Evolutionary conservation across 2,797 vertebrate genomes (phyloP), one percentile per base, ranked within the genome.

Genomic region (Nannoperca obscura): DNA sequence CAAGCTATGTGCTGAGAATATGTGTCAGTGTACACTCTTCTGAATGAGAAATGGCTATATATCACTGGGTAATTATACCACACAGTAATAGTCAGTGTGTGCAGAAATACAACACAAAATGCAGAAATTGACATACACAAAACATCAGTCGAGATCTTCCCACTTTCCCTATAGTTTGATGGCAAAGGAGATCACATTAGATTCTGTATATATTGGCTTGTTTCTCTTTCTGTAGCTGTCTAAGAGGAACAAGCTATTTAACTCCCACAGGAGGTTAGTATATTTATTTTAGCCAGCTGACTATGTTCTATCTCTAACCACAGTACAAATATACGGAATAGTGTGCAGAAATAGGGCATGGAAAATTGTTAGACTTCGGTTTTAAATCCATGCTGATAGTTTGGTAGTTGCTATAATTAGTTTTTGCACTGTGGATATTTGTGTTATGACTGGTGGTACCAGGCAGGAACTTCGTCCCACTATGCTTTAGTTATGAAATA

Each of bases 201-300:
- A 50, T 46, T 20, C 12, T 76, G 34, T 53, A 15, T 66, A 38
- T 42, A 52, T 49, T 78, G 64, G 34, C 12, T n/a, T 9, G 57
- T 49, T 12, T 40, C 10, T 12, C 8, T 81, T 54, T 66, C 27
- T 40, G 12, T 36, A 27, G 34, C 44, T 74, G 12, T 66, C 42
- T n/a, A 62, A 75, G 40, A 84, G 46, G 24, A 76, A 60, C 44
- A n/a, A 15, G 67, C 50, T 17, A 54, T 74, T 78, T 46, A 67
- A 73, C 34, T 82, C 66, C 80, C 70, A 63, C 61, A 40, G 42
- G 69, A 78, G 40, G 40, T 50, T 13, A 2, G 32, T 71, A 10
- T 80, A 72, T 84, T 83, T 74, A 65, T 62, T 76, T 84, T 30
- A 68, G 67, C 55, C 77, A 62, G 80, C 69, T 81, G 57, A 74